phyloP scores from a whole-genome alignment of 2,797 vertebrate species.

The Microcaecilia unicolor region DNA sequence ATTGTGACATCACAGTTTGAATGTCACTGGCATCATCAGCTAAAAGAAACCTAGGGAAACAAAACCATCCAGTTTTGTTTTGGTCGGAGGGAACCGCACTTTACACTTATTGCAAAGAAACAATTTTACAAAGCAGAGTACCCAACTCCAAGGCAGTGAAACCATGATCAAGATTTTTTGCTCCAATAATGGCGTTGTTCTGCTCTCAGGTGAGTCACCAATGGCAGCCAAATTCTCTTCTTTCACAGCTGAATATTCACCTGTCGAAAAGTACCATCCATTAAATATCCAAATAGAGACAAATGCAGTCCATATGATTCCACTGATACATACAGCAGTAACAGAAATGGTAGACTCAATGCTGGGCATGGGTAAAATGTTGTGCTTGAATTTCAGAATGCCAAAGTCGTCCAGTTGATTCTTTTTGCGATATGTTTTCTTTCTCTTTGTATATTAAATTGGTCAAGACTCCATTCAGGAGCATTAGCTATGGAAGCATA shows the following conservation, averaged over 20 bases:
- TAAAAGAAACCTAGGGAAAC: too few relatives aligned
- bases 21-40: neutral
- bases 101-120: too few relatives aligned
- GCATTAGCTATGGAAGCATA: too few relatives aligned
- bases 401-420: neutral
- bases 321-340: slow-evolving; percentile 22
- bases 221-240: neutral
- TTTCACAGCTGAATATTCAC: too few relatives aligned
- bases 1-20: slow-evolving; percentile 1
- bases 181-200: slow-evolving; percentile 8
- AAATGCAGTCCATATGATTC: neutral
- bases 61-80: too few relatives aligned
- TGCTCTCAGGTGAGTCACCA: slow-evolving; percentile 27
- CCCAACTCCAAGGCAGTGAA: slow-evolving; percentile 7
- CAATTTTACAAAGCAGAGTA: neutral
- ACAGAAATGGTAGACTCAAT: slow-evolving; percentile 17
- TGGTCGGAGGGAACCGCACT: too few relatives aligned
- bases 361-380: slow-evolving; percentile 5
- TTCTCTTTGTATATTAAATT: too few relatives aligned
- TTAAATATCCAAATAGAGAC: too few relatives aligned
- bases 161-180: slow-evolving; percentile 13
- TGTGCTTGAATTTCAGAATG: slow-evolving; percentile 5
- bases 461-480: too few relatives aligned
- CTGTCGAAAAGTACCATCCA: too few relatives aligned
- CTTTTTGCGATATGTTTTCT: slow-evolving; percentile 4